A percentile compares a stretch with the other conserved stretches of the same genome.
phyloP scores from a whole-genome alignment of 2,113 vertebrate species.

The Aviceda subcristata region DNA sequence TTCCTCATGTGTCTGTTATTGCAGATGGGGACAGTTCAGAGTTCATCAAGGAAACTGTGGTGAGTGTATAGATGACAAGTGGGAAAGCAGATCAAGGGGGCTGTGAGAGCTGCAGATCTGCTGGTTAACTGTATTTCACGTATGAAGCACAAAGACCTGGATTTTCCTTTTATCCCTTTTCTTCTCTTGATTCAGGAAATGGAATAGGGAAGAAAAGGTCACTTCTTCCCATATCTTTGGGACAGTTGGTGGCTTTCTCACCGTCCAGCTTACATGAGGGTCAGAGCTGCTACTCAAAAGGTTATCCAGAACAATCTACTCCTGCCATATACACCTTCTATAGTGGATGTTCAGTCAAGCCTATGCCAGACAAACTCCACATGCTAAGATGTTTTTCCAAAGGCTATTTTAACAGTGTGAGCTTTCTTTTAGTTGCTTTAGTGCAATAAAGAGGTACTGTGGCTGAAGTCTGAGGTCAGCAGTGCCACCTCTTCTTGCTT shows the following conservation, averaged over 20 bases:
- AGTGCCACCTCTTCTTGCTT: neutral
- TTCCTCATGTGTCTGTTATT: fast-evolving
- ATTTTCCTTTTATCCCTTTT: neutral
- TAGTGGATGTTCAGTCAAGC: neutral
- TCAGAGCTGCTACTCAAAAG: neutral
- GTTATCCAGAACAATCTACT: neutral
- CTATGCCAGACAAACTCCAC: neutral
- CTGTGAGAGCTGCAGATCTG: neutral
- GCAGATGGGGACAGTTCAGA: neutral
- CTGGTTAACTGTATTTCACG: neutral
- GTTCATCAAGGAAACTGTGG: neutral
- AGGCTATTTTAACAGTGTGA: neutral
- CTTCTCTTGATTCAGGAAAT: neutral
- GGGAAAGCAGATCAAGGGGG: neutral
- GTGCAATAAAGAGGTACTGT: neutral
- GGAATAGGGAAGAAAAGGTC: neutral
- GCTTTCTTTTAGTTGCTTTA: neutral
- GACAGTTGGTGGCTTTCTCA: neutral
- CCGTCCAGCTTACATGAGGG: neutral
- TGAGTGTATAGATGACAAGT: neutral
- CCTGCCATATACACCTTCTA: neutral
- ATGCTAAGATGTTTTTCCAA: neutral
- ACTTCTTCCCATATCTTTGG: neutral
- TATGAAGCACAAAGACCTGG: neutral
- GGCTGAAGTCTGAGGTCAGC: neutral